These are phyloP conservation scores for Drosophila neocordata DNA, from an alignment of 1,140 invertebrate genomes.

Conservation along the genomic window DNA sequence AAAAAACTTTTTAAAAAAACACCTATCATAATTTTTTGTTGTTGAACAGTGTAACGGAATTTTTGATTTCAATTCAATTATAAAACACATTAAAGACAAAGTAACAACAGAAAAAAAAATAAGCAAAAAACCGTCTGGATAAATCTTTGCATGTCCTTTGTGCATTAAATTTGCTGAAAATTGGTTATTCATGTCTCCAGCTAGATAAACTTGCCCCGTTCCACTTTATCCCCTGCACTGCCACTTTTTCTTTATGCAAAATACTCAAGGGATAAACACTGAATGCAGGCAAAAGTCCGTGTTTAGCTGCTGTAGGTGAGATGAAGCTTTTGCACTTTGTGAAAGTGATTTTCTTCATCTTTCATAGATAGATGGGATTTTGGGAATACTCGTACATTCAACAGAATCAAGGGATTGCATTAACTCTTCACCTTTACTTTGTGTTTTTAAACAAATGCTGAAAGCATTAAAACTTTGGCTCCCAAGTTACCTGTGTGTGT, in stretches of 20 bases:
- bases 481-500: conserved; percentile 8
- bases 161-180: conserved; percentile 79
- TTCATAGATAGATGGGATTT: conserved; percentile 38
- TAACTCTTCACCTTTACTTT: conserved; percentile 60
- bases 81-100: conserved; percentile 58
- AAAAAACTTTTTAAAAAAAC: too few species aligned
- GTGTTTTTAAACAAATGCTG: conserved; percentile 34
- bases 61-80: conserved; percentile 79
- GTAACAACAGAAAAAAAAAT: conserved; percentile 2
- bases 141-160: conserved; percentile 63
- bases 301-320: background rate
- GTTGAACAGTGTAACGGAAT: conserved; percentile 43
- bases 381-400: conserved; percentile 48
- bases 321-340: conserved; percentile 58
- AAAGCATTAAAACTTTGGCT: conserved; percentile 64
- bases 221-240: background rate
- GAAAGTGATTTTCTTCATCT: conserved; percentile 69
- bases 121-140: conserved; percentile 26
- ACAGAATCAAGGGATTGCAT: conserved; percentile 45
- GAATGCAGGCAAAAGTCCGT: conserved; percentile 36
- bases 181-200: conserved; percentile 72
- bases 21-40: too few species aligned
- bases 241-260: conserved; percentile 29
- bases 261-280: conserved; percentile 46
- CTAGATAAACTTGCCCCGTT: conserved; percentile 61